Evolutionary conservation across 23 tunicate genomes (phyloP).

Genomic region (Botrylloides violaceus): DNA sequence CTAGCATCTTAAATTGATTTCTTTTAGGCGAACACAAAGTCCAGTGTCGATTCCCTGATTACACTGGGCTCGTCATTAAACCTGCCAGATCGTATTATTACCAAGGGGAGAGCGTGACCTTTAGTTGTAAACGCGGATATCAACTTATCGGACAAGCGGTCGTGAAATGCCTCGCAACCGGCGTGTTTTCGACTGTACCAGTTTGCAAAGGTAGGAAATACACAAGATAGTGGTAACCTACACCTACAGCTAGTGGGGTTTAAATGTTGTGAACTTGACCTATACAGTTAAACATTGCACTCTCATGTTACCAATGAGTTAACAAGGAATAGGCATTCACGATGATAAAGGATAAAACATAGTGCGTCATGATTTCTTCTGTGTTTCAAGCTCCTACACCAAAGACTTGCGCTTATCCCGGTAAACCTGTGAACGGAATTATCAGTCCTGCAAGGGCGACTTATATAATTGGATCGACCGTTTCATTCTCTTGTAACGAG

Average conservation of each 20-base stretch:
- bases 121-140: constrained; percentile 6
- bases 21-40: too few species aligned
- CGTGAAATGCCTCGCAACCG: not conserved
- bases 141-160: not conserved
- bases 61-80: not conserved
- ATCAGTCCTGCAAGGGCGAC: not conserved
- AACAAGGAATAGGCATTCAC: too few species aligned
- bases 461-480: constrained; percentile 6
- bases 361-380: too few species aligned
- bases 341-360: too few species aligned
- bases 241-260: not conserved
- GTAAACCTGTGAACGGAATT: constrained; percentile 21
- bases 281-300: too few species aligned
- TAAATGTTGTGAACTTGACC: not conserved
- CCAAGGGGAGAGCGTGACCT: not conserved
- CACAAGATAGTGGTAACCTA: not conserved
- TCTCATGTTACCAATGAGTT: too few species aligned
- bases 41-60: not conserved
- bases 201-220: not conserved
- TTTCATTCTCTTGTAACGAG: constrained; percentile 16
- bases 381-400: too few species aligned
- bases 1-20: too few species aligned
- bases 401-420: constrained; percentile 3
- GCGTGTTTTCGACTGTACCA: not conserved
- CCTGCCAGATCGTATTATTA: not conserved